Evolutionary conservation across 2,797 vertebrate genomes (phyloP), one percentile per base, ranked within the genome.

Genomic region (Gymnothorax reevesii): DNA sequence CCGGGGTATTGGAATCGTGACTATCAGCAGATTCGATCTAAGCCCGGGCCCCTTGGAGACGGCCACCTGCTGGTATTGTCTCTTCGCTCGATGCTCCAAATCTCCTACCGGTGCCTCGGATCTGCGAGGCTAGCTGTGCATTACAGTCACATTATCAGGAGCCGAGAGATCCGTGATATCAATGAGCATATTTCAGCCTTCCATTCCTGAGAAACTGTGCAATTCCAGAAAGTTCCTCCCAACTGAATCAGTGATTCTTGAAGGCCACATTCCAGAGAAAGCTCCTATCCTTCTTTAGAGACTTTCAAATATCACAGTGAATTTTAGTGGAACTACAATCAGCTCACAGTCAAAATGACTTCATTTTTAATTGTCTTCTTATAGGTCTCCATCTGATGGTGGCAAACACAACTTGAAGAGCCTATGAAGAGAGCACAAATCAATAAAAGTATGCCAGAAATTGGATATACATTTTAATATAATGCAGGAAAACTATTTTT

Each of bases 341-440:
- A 80, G 52, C 17, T 22, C 52, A 42, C 8, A 20, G 33, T 42
- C 52, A 52, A 52, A 52, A 77, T 52, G 20, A 77, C 73, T 77
- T 49, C 17, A 2, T 33, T 13, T 75, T 75, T 75, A 27, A 75
- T 8, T 80, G 8, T 57, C 73, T 42, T 85, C 83, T 90, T 93
- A 96, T 12, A 96, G 92, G 87, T 96, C 96, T 82, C 96, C 96
- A 0, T 96, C 96, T 86, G 94, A 86, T 0, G 96, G 96, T 0
- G 96, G 96, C 90, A 96, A 94, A 91, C 96, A 96, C 86, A 96
- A 91, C 91, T 94, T 94, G 33, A 96, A 96, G 83, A 96, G 92
- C 71, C 96, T 96, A 59, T 20, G 77, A 52, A 80, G 55, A 80
- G 52, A 55, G 20, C 77, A 80, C 17, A 80, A n/a, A 7, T 80